Evolutionary conservation across 2,113 vertebrate genomes (phyloP), one percentile per base, ranked within the genome.

Genomic region (Chunga burmeisteri): DNA sequence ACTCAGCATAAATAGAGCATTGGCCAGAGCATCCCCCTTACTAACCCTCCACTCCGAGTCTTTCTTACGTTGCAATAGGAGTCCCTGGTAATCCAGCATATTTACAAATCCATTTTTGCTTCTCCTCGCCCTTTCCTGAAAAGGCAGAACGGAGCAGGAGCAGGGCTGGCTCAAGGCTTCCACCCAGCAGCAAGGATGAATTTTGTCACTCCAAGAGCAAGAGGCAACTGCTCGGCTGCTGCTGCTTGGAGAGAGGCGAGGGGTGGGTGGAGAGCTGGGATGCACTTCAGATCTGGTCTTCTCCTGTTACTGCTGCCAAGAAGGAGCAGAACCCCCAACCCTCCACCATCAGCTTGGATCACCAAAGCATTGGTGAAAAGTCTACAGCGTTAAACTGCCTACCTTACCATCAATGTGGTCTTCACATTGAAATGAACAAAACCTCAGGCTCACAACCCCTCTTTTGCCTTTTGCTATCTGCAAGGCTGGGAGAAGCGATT

Each of bases 361-460:
- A 19, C 49, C 44, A 50, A 22, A 38, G 18, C 38, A 9, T 38
- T 19, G 17, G 11, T 42, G 49, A 42, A 23, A 47, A 8, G 5
- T 27, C 79, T 3, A 2, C 22, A 29, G 29, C 16, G 3, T 53
- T 42, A 3, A 53, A 16, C 16, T 18, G 13, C 49, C 38, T 3
- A 4, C 25, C 25, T 53, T 9, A 2, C 38, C 34, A 9, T n/a
- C 65, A 68, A 4, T 0, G 17, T 11, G 27, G 4, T 18, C 61
- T 59, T 53, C 71, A 38, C 10, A 5, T 38, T 25, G 32, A 50
- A 72, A 23, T 1, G 3, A 59, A 16, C 22, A 66, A 47, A 71
- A 27, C 18, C 46, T 55, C 13, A 53, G 36, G 38, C 63, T 77
- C 17, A 21, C 36, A 30, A 23, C 4, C 7, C 36, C 10, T n/a